Conservation (phyloP, 2,113 vertebrate genomes). For the Acrocephalus arundinaceus region DNA sequence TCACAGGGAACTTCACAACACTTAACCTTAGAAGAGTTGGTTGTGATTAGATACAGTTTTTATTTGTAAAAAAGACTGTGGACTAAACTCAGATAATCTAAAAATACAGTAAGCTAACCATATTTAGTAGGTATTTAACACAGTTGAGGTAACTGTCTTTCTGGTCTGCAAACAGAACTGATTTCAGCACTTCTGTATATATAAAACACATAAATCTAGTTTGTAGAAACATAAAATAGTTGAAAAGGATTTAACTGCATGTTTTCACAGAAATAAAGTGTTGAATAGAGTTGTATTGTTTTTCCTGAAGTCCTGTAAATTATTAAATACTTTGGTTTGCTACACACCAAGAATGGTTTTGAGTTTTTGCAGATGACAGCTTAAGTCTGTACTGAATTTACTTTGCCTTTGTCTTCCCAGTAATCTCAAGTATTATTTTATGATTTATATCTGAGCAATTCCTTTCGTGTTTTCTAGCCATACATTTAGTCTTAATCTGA, state of each 20-base stretch:
- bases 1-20: background rate
- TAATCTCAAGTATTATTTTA: background rate
- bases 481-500: background rate
- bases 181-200: background rate
- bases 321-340: background rate
- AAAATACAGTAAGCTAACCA: background rate
- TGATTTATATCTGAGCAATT: background rate
- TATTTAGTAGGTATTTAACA: background rate
- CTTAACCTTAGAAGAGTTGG: background rate
- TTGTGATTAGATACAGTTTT: background rate
- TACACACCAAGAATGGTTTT: background rate
- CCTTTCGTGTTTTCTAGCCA: background rate
- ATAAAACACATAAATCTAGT: background rate
- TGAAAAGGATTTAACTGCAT: background rate
- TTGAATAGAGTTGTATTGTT: background rate
- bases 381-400: background rate
- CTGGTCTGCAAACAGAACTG: background rate
- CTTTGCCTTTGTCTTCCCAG: background rate
- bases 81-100: background rate
- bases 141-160: background rate
- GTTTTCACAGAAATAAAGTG: background rate
- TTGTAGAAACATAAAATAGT: background rate
- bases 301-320: background rate
- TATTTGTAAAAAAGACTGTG: background rate
- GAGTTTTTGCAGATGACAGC: background rate